Evolutionary conservation across 2,113 vertebrate species (phyloP).

Genomic region (Xiphophorus maculatus): DNA sequence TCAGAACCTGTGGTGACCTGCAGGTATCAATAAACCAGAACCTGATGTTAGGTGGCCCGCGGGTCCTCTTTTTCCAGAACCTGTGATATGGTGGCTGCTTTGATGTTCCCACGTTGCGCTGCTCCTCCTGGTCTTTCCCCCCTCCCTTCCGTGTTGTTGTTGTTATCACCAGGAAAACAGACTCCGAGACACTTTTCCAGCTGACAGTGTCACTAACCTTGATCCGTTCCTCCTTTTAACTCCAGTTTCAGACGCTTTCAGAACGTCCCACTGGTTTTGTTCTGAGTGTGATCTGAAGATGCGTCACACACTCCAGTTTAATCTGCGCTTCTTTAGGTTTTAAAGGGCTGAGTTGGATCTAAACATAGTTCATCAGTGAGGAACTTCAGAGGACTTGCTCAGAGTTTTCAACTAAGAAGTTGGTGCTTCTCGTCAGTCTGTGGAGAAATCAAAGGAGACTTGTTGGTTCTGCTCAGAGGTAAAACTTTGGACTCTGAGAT

Average conservation of each 20-base stretch:
- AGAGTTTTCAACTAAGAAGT: neutral
- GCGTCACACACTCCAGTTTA: neutral
- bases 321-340: neutral
- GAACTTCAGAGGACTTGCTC: neutral
- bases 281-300: neutral
- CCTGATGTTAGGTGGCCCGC: neutral
- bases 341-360: neutral
- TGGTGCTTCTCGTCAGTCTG: neutral
- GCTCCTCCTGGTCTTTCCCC: neutral
- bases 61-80: neutral
- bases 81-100: neutral
- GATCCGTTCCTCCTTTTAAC: neutral
- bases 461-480: neutral
- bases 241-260: constrained; percentile 4
- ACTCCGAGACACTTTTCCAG: neutral
- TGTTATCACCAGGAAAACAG: constrained; percentile 1
- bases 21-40: neutral
- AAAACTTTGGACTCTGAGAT: neutral
- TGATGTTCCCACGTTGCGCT: neutral
- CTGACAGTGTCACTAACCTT: neutral
- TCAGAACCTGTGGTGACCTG: neutral
- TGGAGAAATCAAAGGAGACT: neutral
- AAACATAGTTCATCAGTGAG: constrained; percentile 1
- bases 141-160: neutral
- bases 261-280: constrained; percentile 1